Evolutionary conservation across 2,888 invertebrate genomes (phyloP), one percentile per base, ranked within the genome.

Genomic region (Trichopria drosophilae): DNA sequence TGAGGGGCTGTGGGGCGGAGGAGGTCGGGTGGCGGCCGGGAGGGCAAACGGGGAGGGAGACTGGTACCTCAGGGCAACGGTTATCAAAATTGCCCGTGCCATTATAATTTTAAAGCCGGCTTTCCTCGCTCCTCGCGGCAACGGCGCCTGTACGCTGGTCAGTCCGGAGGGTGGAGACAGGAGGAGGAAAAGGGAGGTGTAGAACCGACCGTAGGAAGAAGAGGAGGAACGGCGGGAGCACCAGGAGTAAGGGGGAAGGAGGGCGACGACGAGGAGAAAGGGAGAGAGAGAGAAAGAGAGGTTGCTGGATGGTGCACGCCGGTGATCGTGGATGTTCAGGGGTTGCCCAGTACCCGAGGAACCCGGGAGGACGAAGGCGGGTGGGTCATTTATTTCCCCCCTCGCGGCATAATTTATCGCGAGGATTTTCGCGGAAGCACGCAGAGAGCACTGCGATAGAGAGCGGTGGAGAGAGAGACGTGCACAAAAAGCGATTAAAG

Each of bases 361-460:
- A 65, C 62, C 63, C 63, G 64, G 59, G 61, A 58, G 56, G 59
- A 56, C 57, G 61, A 59, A 54, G 53, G 63, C 63, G 72, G 72
- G 68, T 71, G 73, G 73, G 73, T 75, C 75, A 73, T 75, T 75
- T 73, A 75, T 75, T 74, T 72, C 70, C 67, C 68, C 71, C 71
- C 71, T 45, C 71, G 66, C 68, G 69, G 73, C 74, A 74, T 74
- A 75, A 74, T 74, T 74, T 75, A 74, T 73, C 73, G 75, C 73
- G 73, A 74, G 74, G 74, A 74, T 74, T 75, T 73, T 73, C 73
- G 68, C 74, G 71, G 74, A 73, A 75, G 73, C 72, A 72, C 69
- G 73, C 69, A 69, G 68, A 64, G 65, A 60, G 60, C 63, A 58
- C 61, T 58, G 62, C 64, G 63, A 63, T 63, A 68, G 66, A 66